phyloP scores from a whole-genome alignment of 2,113 vertebrate species.

The Brachypteracias leptosomus region DNA sequence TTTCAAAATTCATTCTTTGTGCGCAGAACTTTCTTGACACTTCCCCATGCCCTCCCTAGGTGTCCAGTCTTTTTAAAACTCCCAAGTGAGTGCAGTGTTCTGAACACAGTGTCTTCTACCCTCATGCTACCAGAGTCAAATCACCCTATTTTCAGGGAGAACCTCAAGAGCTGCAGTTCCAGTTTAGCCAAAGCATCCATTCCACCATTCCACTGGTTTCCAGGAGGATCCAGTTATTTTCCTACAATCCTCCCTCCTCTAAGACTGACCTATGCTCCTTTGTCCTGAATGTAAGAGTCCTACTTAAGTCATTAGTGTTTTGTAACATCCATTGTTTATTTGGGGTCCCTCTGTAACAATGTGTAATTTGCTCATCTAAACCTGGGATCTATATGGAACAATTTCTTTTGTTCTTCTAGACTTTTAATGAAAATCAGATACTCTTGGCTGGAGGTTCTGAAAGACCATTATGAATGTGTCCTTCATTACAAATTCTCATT shows the following conservation, averaged over 20 bases:
- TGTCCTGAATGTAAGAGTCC: background rate
- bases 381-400: rapidly evolving
- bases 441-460: background rate
- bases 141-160: rapidly evolving
- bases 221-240: background rate
- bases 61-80: background rate
- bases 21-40: background rate
- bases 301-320: background rate
- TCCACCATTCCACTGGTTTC: background rate
- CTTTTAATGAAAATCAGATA: background rate
- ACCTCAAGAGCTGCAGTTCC: background rate
- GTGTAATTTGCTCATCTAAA: background rate
- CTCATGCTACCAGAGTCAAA: background rate
- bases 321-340: background rate
- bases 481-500: background rate
- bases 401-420: background rate
- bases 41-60: too few species aligned
- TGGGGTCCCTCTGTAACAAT: background rate
- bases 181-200: background rate
- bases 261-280: background rate
- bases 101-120: background rate
- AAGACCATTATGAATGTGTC: background rate
- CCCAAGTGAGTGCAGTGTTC: rapidly evolving
- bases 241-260: background rate
- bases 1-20: background rate